Base-by-base conservation (phyloP, 1,140 invertebrate species). In the Linepithema humile region DNA sequence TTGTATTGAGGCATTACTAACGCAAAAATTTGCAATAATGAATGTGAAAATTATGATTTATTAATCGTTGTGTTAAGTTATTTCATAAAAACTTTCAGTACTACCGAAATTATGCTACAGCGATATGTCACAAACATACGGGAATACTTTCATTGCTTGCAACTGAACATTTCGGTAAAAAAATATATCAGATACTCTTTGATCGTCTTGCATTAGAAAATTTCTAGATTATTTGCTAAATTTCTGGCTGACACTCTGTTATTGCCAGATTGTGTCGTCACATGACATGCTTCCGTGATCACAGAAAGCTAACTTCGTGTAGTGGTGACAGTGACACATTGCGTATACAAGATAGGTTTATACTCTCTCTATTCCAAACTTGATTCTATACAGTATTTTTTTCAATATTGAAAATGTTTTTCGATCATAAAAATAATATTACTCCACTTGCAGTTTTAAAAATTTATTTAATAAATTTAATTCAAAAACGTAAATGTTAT, bases 231-330 rank as follows among this genome's bases (percentile, higher is more conserved):
- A 75, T 75, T 62, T 45, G 72, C 57, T 57, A 57, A 62, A 75
- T 75, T 75, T 60, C 73, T 62, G 57, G 26, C 57, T 75, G 40
- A 57, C 45, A 57, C 64, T 48, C 64, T n/a, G 57, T 75, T 26
- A 6, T 17, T 45, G 73, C 64, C 73, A 48, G 55, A 60, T 59
- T 55, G 17, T 45, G 55, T 35, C 17, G 20, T 5, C 38, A 55
- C 23, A 15, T 23, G 55, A 75, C 10, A 32, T 3, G n/a, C 26
- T 45, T 62, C 6, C 10, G 60, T 17, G 72, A 32, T 60, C 55
- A 5, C 43, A 9, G 38, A 60, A 17, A 59, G 40, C 12, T 12
- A n/a, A 32, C n/a, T 62, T 12, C 59, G 32, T 35, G 29, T 75
- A 26, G 26, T 23, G 57, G 5, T 38, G 29, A 62, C 59, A 62